A percentile compares a stretch with the other conserved stretches of the same genome.
Conservation (phyloP, 2,797 vertebrate species). For the Molothrus aeneus region DNA sequence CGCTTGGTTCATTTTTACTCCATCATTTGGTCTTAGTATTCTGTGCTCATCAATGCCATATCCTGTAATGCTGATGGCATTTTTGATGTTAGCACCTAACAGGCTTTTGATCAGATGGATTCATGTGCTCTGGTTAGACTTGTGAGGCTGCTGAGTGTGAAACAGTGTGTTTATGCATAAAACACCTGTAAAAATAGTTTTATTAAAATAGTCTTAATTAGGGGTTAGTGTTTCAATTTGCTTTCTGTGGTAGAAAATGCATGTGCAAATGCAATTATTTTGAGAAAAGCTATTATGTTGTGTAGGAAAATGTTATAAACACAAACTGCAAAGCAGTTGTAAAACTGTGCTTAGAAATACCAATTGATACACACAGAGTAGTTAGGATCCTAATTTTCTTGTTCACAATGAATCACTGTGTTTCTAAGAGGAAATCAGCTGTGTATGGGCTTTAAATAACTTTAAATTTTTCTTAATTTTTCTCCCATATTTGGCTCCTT, state of each 20-base stretch:
- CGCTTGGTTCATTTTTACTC: neutral
- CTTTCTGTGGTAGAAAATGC: neutral
- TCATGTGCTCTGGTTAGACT: neutral
- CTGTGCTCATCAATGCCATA: neutral
- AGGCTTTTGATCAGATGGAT: neutral
- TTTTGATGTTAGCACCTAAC: neutral
- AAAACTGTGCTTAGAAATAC: neutral
- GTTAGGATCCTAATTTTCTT: neutral
- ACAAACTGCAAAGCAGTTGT: neutral
- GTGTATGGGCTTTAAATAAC: neutral
- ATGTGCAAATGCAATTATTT: neutral
- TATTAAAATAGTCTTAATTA: neutral
- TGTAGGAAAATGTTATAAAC: neutral
- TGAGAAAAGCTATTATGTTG: neutral
- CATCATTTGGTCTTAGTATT: neutral
- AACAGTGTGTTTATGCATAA: neutral
- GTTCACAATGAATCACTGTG: neutral
- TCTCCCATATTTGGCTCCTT: rapidly evolving
- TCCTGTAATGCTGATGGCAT: neutral
- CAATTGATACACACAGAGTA: neutral
- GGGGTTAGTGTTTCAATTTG: neutral
- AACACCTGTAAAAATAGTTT: neutral
- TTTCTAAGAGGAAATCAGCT: neutral
- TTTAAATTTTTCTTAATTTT: rapidly evolving
- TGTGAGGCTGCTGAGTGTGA: neutral